These are phyloP conservation scores for Salminus brasiliensis DNA, from an alignment of 2,113 vertebrate species.

Conservation along the genomic window DNA sequence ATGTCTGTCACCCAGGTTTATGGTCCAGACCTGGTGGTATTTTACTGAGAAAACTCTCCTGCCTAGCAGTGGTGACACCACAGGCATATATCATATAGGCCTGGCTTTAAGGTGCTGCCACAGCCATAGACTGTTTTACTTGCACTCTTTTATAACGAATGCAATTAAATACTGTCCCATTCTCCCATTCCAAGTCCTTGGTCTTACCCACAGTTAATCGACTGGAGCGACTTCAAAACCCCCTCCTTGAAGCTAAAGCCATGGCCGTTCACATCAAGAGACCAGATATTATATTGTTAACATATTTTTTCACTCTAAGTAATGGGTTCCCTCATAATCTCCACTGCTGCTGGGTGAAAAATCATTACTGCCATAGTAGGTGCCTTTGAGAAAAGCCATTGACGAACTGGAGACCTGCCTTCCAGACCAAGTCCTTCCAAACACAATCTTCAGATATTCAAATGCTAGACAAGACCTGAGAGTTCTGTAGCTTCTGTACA, in stretches of 20 bases:
- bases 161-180: conserved; percentile 55
- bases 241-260: conserved; percentile 21
- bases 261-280: conserved; percentile 51
- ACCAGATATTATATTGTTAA: conserved; percentile 55
- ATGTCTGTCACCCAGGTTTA: conserved; percentile 58
- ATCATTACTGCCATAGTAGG: conserved; percentile 38
- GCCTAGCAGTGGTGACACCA: conserved; percentile 45
- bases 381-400: conserved; percentile 24
- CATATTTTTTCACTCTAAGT: conserved; percentile 54
- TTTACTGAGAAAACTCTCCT: conserved; percentile 37
- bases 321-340: conserved; percentile 43
- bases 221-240: conserved; percentile 58
- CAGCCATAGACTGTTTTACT: conserved; percentile 46
- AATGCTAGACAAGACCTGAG: neutral
- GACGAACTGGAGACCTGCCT: neutral
- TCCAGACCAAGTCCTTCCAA: neutral
- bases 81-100: conserved; percentile 52
- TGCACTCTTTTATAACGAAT: conserved; percentile 30
- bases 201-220: conserved; percentile 55
- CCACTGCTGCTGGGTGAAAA: conserved; percentile 42
- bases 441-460: neutral
- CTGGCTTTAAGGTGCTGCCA: conserved; percentile 47
- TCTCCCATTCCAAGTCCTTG: conserved; percentile 34
- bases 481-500: neutral
- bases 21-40: conserved; percentile 50